Base-by-base conservation (phyloP, 2,888 invertebrate species). In the Thumatha senex region DNA sequence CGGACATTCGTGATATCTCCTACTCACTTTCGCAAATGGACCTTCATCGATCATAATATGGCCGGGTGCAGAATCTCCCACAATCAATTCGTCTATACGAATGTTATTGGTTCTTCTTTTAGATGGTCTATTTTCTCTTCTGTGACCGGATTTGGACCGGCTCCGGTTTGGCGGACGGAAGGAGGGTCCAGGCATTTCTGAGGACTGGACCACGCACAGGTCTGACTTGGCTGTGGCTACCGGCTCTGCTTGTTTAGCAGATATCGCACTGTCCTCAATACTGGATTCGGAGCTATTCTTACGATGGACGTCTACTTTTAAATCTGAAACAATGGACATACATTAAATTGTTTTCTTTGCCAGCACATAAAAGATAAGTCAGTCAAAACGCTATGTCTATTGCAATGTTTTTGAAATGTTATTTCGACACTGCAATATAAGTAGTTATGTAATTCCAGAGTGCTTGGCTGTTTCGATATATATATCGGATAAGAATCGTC, bases 231-330 rank as follows among this genome's bases (percentile, higher is more conserved):
- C 88, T 10, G 75, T 77, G 33, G 86, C 82, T 2, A 79, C 78
- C 3, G 77, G 68, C 41, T 86, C 87, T 2, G 80, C 64, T 40
- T 85, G 84, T 60, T 92, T 92, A 1, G 85, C 66, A 18, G 93
- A 91, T 40, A 91, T 86, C 24, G 93, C 91, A 50, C 92, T 88
- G 60, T 94, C 94, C 59, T 96, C 96, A 76, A 96, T 95, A 67
- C 96, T 96, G 59, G 97, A 97, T 82, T 96, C 97, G 0, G 97
- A 97, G 74, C 97, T 97, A 80, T 97, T 97, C 80, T 97, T 97
- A 52, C 97, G 94, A 87, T 98, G 98, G 48, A 98, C 97, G 86
- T 98, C 98, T 53, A 97, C 98, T 92, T 97, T 97, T 67, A 98
- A 93, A 93, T 98, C 97, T 95, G 82, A 9, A 86, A 89, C 61